Conservation (phyloP, 2,888 invertebrate species). For the Pammene aurita region DNA sequence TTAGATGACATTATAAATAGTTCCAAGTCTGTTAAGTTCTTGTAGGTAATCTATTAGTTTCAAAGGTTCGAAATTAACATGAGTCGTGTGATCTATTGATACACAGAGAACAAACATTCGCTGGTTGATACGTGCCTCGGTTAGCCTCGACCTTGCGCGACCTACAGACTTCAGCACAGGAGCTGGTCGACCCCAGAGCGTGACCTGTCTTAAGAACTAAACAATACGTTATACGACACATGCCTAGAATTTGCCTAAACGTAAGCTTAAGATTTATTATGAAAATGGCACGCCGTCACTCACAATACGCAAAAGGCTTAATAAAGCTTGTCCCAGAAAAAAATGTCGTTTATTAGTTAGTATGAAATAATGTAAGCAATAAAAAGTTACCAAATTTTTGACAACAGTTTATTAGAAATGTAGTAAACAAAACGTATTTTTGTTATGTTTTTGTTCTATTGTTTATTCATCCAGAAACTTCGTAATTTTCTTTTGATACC, state of each 20-base stretch:
- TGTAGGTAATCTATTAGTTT: conserved; percentile 24
- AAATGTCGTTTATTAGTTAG: too few relatives aligned
- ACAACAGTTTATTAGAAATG: too few relatives aligned
- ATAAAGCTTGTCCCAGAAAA: too few relatives aligned
- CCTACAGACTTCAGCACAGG: conserved; percentile 44
- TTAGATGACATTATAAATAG: conserved; percentile 20
- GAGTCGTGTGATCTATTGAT: conserved; percentile 12
- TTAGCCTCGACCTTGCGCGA: conserved; percentile 43
- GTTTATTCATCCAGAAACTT: too few relatives aligned
- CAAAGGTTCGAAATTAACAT: conserved; percentile 27
- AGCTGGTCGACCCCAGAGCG: conserved; percentile 50
- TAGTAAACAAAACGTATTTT: too few relatives aligned
- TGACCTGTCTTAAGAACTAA: conserved; percentile 47
- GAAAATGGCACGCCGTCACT: neutral
- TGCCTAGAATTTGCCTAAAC: conserved; percentile 15
- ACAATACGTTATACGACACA: conserved; percentile 16
- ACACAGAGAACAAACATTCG: conserved; percentile 29
- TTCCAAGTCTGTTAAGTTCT: conserved; percentile 30
- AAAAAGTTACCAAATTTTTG: too few relatives aligned
- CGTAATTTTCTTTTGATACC: too few relatives aligned
- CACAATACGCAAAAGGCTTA: neutral
- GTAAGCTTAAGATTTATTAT: conserved; percentile 7
- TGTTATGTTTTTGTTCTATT: too few relatives aligned
- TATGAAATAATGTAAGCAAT: too few relatives aligned
- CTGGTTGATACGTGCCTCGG: conserved; percentile 59